Evolutionary conservation across 2,888 invertebrate genomes (phyloP).

Genomic region (Tuberolachnus salignus): DNA sequence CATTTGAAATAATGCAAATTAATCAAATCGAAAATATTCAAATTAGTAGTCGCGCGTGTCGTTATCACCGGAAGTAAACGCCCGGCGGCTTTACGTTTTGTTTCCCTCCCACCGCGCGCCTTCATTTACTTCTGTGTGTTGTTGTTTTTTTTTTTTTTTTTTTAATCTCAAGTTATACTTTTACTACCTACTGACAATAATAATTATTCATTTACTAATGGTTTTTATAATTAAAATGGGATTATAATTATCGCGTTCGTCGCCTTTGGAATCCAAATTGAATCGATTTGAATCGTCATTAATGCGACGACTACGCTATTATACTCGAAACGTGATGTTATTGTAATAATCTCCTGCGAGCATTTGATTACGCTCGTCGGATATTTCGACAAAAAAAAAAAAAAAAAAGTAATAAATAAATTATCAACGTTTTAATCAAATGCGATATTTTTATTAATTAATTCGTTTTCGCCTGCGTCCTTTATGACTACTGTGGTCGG

Average conservation of each 20-base stretch:
- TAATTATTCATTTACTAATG: slow-evolving; percentile 31
- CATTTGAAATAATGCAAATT: too few species aligned
- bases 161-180: background rate
- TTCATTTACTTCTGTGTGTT: too few species aligned
- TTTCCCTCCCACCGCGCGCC: too few species aligned
- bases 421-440: background rate
- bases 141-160: too few species aligned
- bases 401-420: too few species aligned
- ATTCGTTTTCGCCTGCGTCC: background rate
- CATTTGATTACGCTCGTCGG: background rate
- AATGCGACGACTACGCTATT: background rate
- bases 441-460: background rate
- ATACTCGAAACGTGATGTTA: slow-evolving; percentile 22
- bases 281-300: background rate
- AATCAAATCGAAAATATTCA: too few species aligned
- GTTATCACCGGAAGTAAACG: too few species aligned
- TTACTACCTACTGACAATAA: background rate
- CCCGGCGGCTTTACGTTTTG: background rate
- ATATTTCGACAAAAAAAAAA: background rate
- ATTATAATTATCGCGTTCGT: slow-evolving; percentile 12
- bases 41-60: too few species aligned
- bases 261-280: background rate
- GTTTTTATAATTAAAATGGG: slow-evolving; percentile 39
- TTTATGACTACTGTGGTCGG: background rate
- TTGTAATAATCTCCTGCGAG: slow-evolving; percentile 16